Base-by-base conservation (phyloP, 2,888 invertebrate genomes). In the Synanthedon andrenaeformis region DNA sequence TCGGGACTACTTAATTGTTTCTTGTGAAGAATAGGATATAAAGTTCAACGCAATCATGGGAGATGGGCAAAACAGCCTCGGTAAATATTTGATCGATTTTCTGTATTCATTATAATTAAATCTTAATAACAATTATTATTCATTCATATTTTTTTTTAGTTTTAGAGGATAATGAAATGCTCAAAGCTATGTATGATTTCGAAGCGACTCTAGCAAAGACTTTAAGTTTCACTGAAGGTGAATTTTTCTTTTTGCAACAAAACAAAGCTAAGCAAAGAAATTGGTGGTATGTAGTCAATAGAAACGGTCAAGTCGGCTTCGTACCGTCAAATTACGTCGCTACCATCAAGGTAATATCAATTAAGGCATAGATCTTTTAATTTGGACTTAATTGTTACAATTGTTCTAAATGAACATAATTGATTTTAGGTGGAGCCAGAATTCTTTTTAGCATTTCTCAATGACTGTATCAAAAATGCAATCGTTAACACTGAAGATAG, bases 211-310 rank as follows among this genome's bases (percentile, higher is more conserved):
- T 94, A 69, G 91, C 94, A 12, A 95, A 94, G 82, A 95, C 95
- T 6, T 84, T 95, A 57, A 94, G 93, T 72, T 95, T 95, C 78
- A 89, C 89, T 61, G 92, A 92, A 69, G 93, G 94, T 58, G 95
- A 95, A 74, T 92, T 91, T 73, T 95, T 95, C 74, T 91, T 93
- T 65, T 83, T 95, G 17, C 92, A 95, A 68, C 94, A 94, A 72
- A 92, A 90, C 19, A 93, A 92, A 59, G 92, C 92, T 3, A 94
- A 94, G 67, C 93, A 94, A 73, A 89, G 92, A 59, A 95, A 95
- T 74, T 95, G 95, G 95, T 95, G 94, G 95, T 94, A 94, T 88
- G 95, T 95, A 52, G 92, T 95, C 62, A 94, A 94, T 82, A 91
- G 90, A 74, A 91, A 90, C 72, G 95, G 94, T 64, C 92, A 94